Conservation (phyloP, 2,888 invertebrate species). For the Drosophila crucigera region DNA sequence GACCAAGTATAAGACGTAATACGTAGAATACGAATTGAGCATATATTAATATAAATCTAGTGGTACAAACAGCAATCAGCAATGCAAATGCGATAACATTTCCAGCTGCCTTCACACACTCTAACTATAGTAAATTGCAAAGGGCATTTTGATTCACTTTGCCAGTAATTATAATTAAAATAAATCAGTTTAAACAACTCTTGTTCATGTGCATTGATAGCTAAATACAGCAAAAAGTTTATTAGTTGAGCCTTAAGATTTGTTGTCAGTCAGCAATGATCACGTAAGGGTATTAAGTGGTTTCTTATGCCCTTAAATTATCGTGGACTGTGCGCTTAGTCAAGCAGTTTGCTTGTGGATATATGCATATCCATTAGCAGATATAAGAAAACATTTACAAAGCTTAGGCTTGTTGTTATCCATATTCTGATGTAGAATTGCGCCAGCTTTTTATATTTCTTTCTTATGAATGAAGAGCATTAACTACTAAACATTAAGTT, state of each 20-base stretch:
- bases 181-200: neutral
- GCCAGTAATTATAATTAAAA: neutral
- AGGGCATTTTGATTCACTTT: neutral
- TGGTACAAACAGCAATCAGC: slow-evolving; percentile 4
- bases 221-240: slow-evolving; percentile 14
- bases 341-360: neutral
- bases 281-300: slow-evolving; percentile 38
- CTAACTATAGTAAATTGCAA: neutral
- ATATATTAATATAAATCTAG: slow-evolving; percentile 5
- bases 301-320: neutral
- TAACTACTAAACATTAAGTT: neutral
- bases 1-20: neutral
- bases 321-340: neutral
- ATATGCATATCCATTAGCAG: neutral
- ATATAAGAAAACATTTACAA: neutral
- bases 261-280: slow-evolving; percentile 28
- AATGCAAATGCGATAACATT: slow-evolving; percentile 15
- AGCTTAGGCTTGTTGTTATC: neutral
- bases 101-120: neutral
- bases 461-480: neutral
- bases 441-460: neutral
- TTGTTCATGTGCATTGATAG: slow-evolving; percentile 8
- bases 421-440: neutral
- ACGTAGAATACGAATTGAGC: neutral
- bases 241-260: neutral